Base-by-base conservation (phyloP, 2,797 vertebrate genomes). In the Rhyacichthys aspro region DNA sequence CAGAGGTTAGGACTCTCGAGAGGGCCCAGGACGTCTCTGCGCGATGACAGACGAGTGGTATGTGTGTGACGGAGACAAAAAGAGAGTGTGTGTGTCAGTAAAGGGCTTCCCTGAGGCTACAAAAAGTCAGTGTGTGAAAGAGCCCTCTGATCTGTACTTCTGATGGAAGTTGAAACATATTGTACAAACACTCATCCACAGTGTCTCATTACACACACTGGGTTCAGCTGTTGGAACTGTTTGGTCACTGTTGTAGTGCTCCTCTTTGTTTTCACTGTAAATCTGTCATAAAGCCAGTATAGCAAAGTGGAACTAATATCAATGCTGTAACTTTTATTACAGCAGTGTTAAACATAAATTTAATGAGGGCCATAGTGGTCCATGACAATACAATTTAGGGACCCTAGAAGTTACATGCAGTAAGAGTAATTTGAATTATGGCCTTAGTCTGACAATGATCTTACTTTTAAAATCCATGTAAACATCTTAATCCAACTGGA, bases 101-200 rank as follows among this genome's bases (percentile, higher is more conserved):
- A 75, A 61, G 79, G 61, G 57, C 54, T 77, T 67, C 77, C 77
- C 84, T 77, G 47, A 77, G 87, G 86, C 81, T 69, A 79, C 72
- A 54, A 49, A 72, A 79, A 63, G 34, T 59, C 44, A 37, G 75
- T 67, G 71, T 83, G 72, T 82, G 63, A 84, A 85, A 76, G 77
- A 72, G 54, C 72, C 50, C 78, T 90, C 79, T 89, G 88, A 90
- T 89, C 76, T 86, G 66, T 56, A 64, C 78, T 55, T 86, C 78
- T 78, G 80, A 88, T 85, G 76, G 77, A 76, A 74, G 79, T 69
- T 84, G 75, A 87, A 84, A 88, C 81, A 84, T 36, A 63, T 64
- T 52, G 49, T 16, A 39, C 15, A 49, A 64, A 63, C 63, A 63
- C 72, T 3, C 63, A 63, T 56, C 2, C 50, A 49, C 9, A 32